Conservation (phyloP, 1,140 invertebrate genomes). For the honey bee (Apis mellifera) region DNA sequence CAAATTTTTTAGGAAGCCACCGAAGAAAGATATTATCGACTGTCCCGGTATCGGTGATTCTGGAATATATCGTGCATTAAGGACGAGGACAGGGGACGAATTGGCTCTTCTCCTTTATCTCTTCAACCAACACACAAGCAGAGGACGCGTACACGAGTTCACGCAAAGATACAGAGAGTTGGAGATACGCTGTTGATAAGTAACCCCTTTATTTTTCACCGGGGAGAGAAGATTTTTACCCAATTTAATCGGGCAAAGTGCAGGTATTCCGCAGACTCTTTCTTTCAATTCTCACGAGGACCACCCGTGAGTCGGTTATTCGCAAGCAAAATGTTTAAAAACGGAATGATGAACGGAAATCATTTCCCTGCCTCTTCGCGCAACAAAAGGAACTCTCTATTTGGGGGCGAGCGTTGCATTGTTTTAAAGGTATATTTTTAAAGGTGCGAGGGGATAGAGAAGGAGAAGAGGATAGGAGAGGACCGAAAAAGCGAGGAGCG, state of each 20-base stretch:
- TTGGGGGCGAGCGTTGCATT: neutral
- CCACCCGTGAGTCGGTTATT: neutral
- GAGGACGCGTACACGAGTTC: neutral
- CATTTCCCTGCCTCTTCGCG: neutral
- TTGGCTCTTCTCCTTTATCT: neutral
- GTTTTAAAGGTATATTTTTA: constrained; percentile 35
- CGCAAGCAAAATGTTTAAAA: neutral
- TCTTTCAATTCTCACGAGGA: neutral
- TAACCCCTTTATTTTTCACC: neutral
- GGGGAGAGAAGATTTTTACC: neutral
- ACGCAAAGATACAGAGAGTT: neutral
- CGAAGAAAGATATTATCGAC: neutral
- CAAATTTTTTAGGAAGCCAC: neutral
- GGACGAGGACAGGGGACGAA: neutral
- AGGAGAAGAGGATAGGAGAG: constrained; percentile 13
- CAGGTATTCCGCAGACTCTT: neutral
- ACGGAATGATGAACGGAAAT: neutral
- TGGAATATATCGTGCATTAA: constrained; percentile 13
- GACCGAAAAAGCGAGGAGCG: constrained; percentile 3
- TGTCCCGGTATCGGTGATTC: neutral
- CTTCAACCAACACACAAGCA: neutral
- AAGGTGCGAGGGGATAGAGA: constrained; percentile 5
- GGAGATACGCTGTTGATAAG: neutral
- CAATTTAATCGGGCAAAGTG: neutral
- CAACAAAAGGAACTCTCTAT: neutral